Conservation (phyloP, 2,888 invertebrate species). For the Scotopteryx bipunctaria region DNA sequence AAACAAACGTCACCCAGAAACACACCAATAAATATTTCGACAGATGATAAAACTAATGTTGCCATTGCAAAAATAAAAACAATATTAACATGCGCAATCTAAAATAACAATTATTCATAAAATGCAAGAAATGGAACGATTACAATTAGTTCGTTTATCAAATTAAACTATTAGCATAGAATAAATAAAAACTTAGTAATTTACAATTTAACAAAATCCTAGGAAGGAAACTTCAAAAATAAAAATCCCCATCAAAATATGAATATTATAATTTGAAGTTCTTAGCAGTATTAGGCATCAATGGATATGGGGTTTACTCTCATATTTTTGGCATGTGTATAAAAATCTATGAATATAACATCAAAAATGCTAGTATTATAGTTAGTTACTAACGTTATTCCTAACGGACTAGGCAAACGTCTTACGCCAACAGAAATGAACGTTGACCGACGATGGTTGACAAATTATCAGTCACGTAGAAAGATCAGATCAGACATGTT, state of each 20-base stretch:
- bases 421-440: slow-evolving; percentile 36
- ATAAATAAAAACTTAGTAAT: slow-evolving; percentile 63
- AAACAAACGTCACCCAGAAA: slow-evolving; percentile 30
- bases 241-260: slow-evolving; percentile 25
- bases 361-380: slow-evolving; percentile 45
- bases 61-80: slow-evolving; percentile 47
- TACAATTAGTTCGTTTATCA: slow-evolving; percentile 53
- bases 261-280: slow-evolving; percentile 13
- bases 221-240: slow-evolving; percentile 58
- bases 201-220: slow-evolving; percentile 74
- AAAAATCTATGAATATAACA: slow-evolving; percentile 44
- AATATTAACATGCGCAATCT: slow-evolving; percentile 73
- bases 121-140: slow-evolving; percentile 81
- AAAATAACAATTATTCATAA: slow-evolving; percentile 79
- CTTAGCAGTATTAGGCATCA: slow-evolving; percentile 13
- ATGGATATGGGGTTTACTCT: slow-evolving; percentile 26
- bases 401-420: slow-evolving; percentile 53
- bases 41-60: slow-evolving; percentile 35
- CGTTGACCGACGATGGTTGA: slow-evolving; percentile 20
- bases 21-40: slow-evolving; percentile 33
- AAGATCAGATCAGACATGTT: neutral
- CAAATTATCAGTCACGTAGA: slow-evolving; percentile 16
- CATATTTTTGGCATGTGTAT: slow-evolving; percentile 36
- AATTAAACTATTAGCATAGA: slow-evolving; percentile 66
- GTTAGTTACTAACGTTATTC: slow-evolving; percentile 45